Evolutionary conservation across 2,113 vertebrate species (phyloP).

Genomic region (Seriola quinqueradiata): DNA sequence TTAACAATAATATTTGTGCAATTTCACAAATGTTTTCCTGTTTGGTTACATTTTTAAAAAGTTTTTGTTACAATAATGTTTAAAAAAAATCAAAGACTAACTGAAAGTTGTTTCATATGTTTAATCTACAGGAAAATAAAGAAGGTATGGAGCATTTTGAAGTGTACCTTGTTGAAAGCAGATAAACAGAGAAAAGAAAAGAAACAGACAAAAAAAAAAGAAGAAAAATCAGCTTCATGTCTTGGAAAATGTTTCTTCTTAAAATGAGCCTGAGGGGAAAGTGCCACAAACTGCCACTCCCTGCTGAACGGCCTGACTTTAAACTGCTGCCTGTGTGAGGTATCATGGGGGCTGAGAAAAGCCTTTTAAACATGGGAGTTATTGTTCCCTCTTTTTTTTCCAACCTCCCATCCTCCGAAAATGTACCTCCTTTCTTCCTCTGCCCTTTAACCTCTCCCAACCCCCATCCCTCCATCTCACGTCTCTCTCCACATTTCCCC

Average conservation of each 20-base stretch:
- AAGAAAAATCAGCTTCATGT: conserved; percentile 16
- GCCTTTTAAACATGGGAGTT: conserved; percentile 81
- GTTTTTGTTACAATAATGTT: neutral
- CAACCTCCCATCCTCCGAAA: conserved; percentile 85
- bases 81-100: neutral
- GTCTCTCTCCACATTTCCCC: conserved; percentile 75
- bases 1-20: neutral
- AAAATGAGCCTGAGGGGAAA: conserved; percentile 49
- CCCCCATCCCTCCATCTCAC: conserved; percentile 82
- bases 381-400: conserved; percentile 76
- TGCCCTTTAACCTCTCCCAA: conserved; percentile 86
- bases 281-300: conserved; percentile 41
- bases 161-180: neutral
- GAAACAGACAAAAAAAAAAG: neutral
- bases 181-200: neutral
- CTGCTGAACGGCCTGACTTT: conserved; percentile 60
- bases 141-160: neutral
- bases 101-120: neutral
- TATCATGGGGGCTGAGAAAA: conserved; percentile 74
- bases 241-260: conserved; percentile 53
- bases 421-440: conserved; percentile 87
- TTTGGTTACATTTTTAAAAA: neutral
- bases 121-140: conserved; percentile 4
- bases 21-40: neutral
- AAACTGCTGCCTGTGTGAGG: conserved; percentile 72